Base-by-base conservation (phyloP, 2,888 invertebrate genomes). In the Athripsodes cinereus region DNA sequence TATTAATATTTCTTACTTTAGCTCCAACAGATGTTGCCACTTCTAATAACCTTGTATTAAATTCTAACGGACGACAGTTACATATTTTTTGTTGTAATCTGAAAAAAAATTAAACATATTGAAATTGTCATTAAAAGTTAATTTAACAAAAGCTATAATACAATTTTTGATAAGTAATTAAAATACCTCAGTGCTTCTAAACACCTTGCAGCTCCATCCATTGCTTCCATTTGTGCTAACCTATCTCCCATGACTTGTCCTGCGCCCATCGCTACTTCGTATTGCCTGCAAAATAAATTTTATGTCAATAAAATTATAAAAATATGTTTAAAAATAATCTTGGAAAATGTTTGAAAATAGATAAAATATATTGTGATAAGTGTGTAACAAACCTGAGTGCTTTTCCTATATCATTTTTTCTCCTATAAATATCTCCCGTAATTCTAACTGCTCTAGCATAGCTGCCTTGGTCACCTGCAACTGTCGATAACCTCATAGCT, bases 11-110 rank as follows among this genome's bases (percentile, higher is more conserved):
- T 8, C 8, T 66, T 69, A 91, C 90, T 83, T 91, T 92, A 53
- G 92, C 87, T n/a, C 92, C 92, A 64, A 92, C 88, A 18, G 88
- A 87, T 66, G 87, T 88, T 51, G 91, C 91, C 2, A 92, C 90
- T 70, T 92, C 92, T 64, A 92, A 73, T 19, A 92, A 73, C 60
- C 91, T 79, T 1, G 90, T 90, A 72, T 92, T 92, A 71, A 92
- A 92, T 71, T 92, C 92, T 60, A 92, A 72, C 1, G 92, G 92
- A 58, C 91, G 80, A 70, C 92, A 92, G 73, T 92, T 91, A 73
- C 92, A 92, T 67, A 92, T 92, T 69, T 90, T 86, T 67, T 88
- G 89, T 68, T 92, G 88, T 5, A 87, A 72, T 64, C 72, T 65
- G 56, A 21, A 22, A 53, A 8, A 53, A 3, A 53, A 48, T 11